Base-by-base conservation (phyloP, 1,140 invertebrate species). In the Dolichoris vasculosae region DNA sequence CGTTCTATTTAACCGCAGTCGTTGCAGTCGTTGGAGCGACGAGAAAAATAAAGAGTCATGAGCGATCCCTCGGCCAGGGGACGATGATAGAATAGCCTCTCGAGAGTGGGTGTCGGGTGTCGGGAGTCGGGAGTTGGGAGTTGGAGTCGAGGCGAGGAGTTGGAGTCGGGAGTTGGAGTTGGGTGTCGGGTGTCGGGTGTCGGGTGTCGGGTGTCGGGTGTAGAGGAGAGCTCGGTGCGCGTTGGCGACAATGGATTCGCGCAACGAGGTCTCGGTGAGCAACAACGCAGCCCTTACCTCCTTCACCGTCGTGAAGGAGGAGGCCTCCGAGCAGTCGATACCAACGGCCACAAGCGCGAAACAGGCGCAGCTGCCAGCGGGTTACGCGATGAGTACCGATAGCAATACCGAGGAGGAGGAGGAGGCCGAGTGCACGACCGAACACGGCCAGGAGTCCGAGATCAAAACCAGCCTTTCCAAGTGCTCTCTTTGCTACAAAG, bases 401-500 rank as follows among this genome's bases (percentile, higher is more conserved):
- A 87, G 80, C 51, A 83, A 86, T 30, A 90, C 92, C 13, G 92
- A 93, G 35, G 91, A 92, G 4, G 87, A 85, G 20, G 90, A 91
- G 80, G 94, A 93, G 32, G 85, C 15, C 0, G 94, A 94, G 83
- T 94, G 94, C 86, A 94, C 93, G 0, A 94, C 94, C 8, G 94
- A 94, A 43, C 75, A 78, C 13, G 90, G 91, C 46, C 94, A 94
- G 64, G 92, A 92, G 7, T 91, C 88, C 82, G 93, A 92, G 35
- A 88, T 90, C 0, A 93, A 92, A 35, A 88, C 87, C 3, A 91
- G 91, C 73, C 82, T 92, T 9, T 90, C 91, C 0, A 96, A 96
- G 89, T 96, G 96, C 90, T 93, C 96, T 35, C 96, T 96, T 90
- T 97, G 96, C 90, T 93, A 94, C n/a, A 95, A 95, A 89, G 91